Evolutionary conservation across 2,797 vertebrate species (phyloP), one percentile per base, ranked within the genome.

Genomic region (Aphelocoma californica): DNA sequence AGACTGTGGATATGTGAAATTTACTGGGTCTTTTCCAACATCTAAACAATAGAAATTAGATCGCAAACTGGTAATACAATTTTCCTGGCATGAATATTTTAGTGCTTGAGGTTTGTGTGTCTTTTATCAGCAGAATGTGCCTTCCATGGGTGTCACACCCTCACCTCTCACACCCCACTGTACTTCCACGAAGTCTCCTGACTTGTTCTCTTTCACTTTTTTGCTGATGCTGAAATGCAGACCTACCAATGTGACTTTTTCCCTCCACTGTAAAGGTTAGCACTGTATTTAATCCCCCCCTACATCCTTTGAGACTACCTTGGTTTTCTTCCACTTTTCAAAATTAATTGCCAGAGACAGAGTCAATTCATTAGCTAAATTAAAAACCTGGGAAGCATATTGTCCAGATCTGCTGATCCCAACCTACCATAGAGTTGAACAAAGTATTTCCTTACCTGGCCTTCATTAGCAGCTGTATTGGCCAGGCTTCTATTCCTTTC

Each of bases 361-460:
- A 94, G 47, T 92, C 86, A 95, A 88, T 97, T 95, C 86, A 94
- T 95, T 97, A 94, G 84, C 91, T 95, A 93, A 96, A 96, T 96
- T 96, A 93, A 95, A 92, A 93, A 73, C 60, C 78, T 69, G 29
- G 67, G 74, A 77, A 91, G 83, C 84, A 85, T 95, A 92, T 91
- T 95, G 87, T 90, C 89, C 89, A 91, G 79, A 81, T 87, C 60
- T 96, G 95, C 93, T 93, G 84, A 90, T 92, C 57, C 56, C 80
- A 90, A 51, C 66, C 86, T 79, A 70, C 78, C 85, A 58, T 6
- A 36, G 57, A 75, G 81, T 58, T 86, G 85, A 74, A 78, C 56
- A 81, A 86, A 93, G 79, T 92, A 54, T 93, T 91, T 96, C 84
- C 88, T 88, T 79, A 90, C 82, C 78, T 88, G 86, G 62, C 50